These are phyloP conservation scores for Ectemnius cavifrons DNA, from an alignment of 2,888 invertebrate genomes.

Conservation along the genomic window DNA sequence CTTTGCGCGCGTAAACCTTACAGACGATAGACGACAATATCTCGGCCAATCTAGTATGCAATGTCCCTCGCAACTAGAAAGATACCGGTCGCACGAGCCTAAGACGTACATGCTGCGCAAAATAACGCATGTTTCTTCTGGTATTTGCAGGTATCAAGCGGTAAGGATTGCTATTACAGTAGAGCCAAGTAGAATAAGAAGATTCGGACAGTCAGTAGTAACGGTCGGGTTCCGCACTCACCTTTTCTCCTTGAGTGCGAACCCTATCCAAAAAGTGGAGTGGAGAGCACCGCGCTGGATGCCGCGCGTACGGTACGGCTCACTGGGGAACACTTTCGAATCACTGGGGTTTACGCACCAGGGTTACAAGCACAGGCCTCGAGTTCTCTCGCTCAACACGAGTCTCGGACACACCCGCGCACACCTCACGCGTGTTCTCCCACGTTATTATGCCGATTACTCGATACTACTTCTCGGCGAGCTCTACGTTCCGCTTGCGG, in stretches of 20 bases:
- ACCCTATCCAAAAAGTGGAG: slow-evolving; percentile 54
- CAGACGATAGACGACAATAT: slow-evolving; percentile 25
- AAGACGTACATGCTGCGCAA: neutral
- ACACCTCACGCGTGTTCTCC: neutral
- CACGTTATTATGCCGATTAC: slow-evolving; percentile 1
- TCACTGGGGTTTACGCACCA: slow-evolving; percentile 27
- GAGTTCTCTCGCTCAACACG: neutral
- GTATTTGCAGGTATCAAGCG: no score
- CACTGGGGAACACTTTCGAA: slow-evolving; percentile 35
- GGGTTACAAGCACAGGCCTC: slow-evolving; percentile 11
- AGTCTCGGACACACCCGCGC: slow-evolving; percentile 5
- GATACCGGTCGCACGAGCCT: neutral
- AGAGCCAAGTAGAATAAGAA: no score
- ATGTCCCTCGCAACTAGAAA: neutral
- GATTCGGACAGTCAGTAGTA: no score
- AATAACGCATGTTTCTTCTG: no score
- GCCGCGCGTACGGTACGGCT: slow-evolving; percentile 17
- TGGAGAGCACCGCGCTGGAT: slow-evolving; percentile 14
- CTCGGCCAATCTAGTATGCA: neutral
- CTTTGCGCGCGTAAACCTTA: slow-evolving; percentile 44
- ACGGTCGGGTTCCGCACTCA: slow-evolving; percentile 20
- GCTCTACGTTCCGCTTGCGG: no score
- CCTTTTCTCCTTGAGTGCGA: slow-evolving; percentile 47
- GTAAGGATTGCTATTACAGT: no score
- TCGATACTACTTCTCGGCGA: neutral